Evolutionary conservation across 2,797 vertebrate species (phyloP), one percentile per base, ranked within the genome.

Genomic region (Melopsittacus undulatus): DNA sequence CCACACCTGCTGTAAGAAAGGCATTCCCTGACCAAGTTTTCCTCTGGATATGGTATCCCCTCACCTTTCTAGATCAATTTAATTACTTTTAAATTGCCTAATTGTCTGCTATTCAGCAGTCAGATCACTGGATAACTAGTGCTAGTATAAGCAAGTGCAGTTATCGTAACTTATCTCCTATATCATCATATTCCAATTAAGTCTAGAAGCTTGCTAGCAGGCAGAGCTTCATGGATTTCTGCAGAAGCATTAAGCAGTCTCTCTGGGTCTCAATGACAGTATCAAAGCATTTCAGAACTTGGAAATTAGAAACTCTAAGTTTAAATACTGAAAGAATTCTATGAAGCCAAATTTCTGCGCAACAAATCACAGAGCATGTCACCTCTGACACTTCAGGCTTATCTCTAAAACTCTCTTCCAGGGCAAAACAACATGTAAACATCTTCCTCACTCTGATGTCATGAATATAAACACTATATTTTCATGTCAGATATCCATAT

Each of bases 261-360:
- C 26, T 63, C 38, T 24, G 38, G 13, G 22, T 89, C 61, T 54
- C 0, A 0, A 6, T 20, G 32, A 57, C 13, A 40, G 24, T 3
- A 90, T 8, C 20, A 42, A 73, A 76, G 14, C 11, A 46, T 36
- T 77, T 81, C 22, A 59, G 45, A 45, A 42, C 20, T 38, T 21
- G 40, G 62, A 2, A 51, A n/a, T 38, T 29, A 51, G 46, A 87
- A 85, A 87, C 2, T 29, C 34, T 2, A 38, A 76, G 19, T 21
- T 48, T n/a, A 80, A 83, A 54, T 75, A 67, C 76, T 66, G 40
- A 36, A 70, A 84, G 23, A 93, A 62, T 16, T 66, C 38, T 36
- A 14, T 0, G 38, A 32, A 67, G 79, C 5, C 3, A 6, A 56
- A 69, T 34, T n/a, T 34, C 29, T 59, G 30, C 9, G 6, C 8